Evolutionary conservation across 2,888 invertebrate genomes (phyloP).

Genomic region (Ophioninae sp.): DNA sequence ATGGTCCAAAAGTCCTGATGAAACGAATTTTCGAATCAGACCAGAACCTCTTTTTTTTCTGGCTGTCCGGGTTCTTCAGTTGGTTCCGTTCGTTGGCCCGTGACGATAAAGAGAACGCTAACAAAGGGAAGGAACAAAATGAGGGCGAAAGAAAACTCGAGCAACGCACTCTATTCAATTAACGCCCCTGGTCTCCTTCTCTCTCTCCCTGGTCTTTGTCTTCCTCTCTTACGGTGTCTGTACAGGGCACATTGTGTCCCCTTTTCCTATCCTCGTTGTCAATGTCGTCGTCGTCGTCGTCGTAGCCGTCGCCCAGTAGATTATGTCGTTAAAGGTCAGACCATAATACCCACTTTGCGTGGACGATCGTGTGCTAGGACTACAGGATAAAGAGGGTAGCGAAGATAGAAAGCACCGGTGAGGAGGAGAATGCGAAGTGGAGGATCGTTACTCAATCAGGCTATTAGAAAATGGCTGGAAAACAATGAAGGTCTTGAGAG

Average conservation of each 20-base stretch:
- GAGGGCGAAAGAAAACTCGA: slow-evolving; percentile 57
- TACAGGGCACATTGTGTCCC: slow-evolving; percentile 33
- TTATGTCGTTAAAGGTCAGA: slow-evolving; percentile 64
- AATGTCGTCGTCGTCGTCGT: slow-evolving; percentile 36
- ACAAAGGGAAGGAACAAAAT: slow-evolving; percentile 65
- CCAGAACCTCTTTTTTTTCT: slow-evolving; percentile 62
- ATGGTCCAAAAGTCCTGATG: slow-evolving; percentile 44
- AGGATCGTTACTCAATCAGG: slow-evolving; percentile 60
- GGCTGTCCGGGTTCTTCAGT: slow-evolving; percentile 40
- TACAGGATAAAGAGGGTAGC: slow-evolving; percentile 48
- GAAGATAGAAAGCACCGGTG: slow-evolving; percentile 26
- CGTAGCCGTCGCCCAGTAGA: slow-evolving; percentile 55
- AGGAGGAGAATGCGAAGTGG: slow-evolving; percentile 25
- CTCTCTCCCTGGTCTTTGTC: slow-evolving; percentile 51
- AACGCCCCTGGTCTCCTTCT: slow-evolving; percentile 53
- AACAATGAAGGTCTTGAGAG: slow-evolving; percentile 55
- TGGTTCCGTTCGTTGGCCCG: slow-evolving; percentile 71
- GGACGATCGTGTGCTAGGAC: slow-evolving; percentile 53
- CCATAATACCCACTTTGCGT: slow-evolving; percentile 63
- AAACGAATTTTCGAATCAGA: slow-evolving; percentile 66
- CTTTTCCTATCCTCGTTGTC: slow-evolving; percentile 34
- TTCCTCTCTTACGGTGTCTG: slow-evolving; percentile 13
- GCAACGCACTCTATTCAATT: slow-evolving; percentile 60
- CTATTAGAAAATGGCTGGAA: slow-evolving; percentile 59
- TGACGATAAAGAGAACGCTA: slow-evolving; percentile 8